Percentiles rank a stretch among this genome's conserved stretches.
phyloP scores from a whole-genome alignment of 2,888 invertebrate species.

The Dryobota labecula region DNA sequence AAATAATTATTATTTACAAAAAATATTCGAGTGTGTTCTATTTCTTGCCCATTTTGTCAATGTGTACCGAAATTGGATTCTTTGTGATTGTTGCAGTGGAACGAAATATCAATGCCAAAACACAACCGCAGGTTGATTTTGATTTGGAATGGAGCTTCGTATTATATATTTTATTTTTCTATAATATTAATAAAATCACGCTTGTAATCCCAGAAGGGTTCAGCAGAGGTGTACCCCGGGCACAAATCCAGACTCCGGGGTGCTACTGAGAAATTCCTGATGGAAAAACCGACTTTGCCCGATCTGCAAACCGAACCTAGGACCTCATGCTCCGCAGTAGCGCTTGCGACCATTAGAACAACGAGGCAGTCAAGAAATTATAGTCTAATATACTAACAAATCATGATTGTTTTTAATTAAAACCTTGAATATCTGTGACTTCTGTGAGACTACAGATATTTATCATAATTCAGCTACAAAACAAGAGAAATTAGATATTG shows the following conservation, averaged over 20 bases:
- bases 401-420: too few relatives aligned
- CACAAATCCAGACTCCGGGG: too few relatives aligned
- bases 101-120: constrained; percentile 18
- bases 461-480: background rate
- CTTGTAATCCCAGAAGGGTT: background rate
- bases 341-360: too few relatives aligned
- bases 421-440: too few relatives aligned
- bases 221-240: background rate
- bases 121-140: background rate
- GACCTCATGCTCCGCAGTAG: too few relatives aligned
- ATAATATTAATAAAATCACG: background rate
- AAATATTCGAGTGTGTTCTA: constrained; percentile 27
- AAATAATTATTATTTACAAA: constrained; percentile 51
- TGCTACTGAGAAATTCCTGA: too few relatives aligned
- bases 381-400: constrained; percentile 4
- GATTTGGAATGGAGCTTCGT: background rate
- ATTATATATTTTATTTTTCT: background rate
- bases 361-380: too few relatives aligned
- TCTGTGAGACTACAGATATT: too few relatives aligned
- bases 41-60: constrained; percentile 22
- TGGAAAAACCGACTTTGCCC: too few relatives aligned
- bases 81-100: constrained; percentile 7
- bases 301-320: background rate
- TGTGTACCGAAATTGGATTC: constrained; percentile 5
- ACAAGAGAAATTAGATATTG: constrained; percentile 5